Evolutionary conservation across 2,113 vertebrate species (phyloP), one percentile per base, ranked within the genome.

Genomic region (Boleophthalmus pectinirostris): DNA sequence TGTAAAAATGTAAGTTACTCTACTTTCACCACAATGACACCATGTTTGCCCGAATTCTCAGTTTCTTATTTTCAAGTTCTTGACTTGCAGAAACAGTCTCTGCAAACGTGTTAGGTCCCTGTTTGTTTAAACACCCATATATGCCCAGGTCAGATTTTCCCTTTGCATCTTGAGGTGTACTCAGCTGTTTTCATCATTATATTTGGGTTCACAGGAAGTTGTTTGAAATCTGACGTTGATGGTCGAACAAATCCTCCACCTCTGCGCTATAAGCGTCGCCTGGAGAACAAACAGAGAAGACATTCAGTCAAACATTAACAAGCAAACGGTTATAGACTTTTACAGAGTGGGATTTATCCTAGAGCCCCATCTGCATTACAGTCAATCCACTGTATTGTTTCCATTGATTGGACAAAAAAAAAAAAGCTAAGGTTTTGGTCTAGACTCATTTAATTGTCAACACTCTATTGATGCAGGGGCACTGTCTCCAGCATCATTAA

Each of bases 141-240:
- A 43, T 38, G 29, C 18, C 18, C 18, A 38, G 20, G 61, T 64
- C 33, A 64, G 38, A n/a, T 43, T 60, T 72, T 1, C 80, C 70
- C 71, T 66, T 38, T 84, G 77, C 72, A 69, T 67, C 69, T 68
- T 78, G 78, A 85, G 84, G 83, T 74, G 87, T 73, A 47, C 82
- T 68, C 81, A 77, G 66, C 79, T 81, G 75, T 71, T 83, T 66
- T 73, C 61, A 74, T 72, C 77, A 83, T 72, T 73, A 78, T 73
- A 75, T 79, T n/a, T 61, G 71, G 5, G 15, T 78, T 97, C 93
- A 98, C 85, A 98, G 91, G 12, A 97, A 92, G 93, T 98, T 98
- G 92, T 94, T 98, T 82, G 94, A 91, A 83, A 99, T 93, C 85
- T 95, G 93, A 72, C 91, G 94, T 54, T 91, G 92, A 89, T 94